Percentiles rank a stretch among this genome's conserved stretches.
Evolutionary conservation across 2,113 vertebrate species (phyloP).

Genomic region (Atherinomorus stipes): DNA sequence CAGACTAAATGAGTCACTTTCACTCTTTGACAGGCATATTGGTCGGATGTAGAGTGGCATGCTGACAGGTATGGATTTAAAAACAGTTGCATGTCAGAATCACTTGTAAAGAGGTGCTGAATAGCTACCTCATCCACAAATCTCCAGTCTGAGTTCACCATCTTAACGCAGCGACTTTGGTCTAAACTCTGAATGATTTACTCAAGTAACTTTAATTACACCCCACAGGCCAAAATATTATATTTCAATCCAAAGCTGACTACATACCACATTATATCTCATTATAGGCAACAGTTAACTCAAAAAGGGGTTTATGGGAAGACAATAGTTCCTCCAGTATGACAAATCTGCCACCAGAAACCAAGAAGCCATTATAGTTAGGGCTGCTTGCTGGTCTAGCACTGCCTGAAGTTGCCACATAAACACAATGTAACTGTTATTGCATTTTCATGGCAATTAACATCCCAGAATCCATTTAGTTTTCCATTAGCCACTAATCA

Average conservation of each 20-base stretch:
- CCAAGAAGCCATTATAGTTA: constrained; percentile 56
- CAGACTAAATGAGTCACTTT: constrained; percentile 21
- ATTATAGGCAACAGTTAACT: constrained; percentile 11
- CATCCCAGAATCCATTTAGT: constrained; percentile 62
- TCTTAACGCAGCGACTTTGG: constrained; percentile 23
- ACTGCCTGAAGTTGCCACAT: constrained; percentile 52
- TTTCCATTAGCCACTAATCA: constrained; percentile 58
- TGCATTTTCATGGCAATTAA: constrained; percentile 66
- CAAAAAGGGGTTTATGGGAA: constrained; percentile 36
- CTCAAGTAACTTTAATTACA: constrained; percentile 60
- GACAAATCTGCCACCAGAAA: constrained; percentile 60
- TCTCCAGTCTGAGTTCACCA: constrained; percentile 21
- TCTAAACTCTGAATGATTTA: constrained; percentile 43
- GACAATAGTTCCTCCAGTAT: constrained; percentile 43
- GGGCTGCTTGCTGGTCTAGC: constrained; percentile 26
- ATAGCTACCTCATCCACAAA: constrained; percentile 14
- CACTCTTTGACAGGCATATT: constrained; percentile 20
- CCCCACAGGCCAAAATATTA: constrained; percentile 44
- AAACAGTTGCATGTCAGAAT: not conserved
- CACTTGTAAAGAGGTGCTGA: not conserved
- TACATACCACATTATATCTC: constrained; percentile 54
- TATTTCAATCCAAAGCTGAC: constrained; percentile 37
- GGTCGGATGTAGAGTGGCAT: constrained; percentile 4
- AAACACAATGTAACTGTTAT: constrained; percentile 55
- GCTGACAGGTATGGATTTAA: constrained; percentile 3